Evolutionary conservation across 2,113 vertebrate genomes (phyloP).

Genomic region (Thunnus thynnus): DNA sequence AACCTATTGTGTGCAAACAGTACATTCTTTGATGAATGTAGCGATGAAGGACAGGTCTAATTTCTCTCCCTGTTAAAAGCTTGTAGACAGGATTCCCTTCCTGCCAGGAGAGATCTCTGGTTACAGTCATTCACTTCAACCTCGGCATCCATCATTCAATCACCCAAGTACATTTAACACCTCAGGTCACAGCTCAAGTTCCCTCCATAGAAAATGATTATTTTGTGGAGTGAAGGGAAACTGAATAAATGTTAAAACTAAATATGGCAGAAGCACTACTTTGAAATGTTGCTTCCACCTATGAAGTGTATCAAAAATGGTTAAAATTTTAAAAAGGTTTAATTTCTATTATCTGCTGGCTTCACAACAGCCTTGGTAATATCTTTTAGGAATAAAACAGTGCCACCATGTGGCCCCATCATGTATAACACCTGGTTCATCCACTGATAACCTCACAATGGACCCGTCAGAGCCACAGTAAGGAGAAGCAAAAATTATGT

Average conservation of each 20-base stretch:
- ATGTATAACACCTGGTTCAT: conserved; percentile 45
- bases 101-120: conserved; percentile 61
- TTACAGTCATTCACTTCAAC: conserved; percentile 75
- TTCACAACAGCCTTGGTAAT: conserved; percentile 36
- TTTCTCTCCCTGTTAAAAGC: conserved; percentile 68
- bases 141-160: conserved; percentile 72
- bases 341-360: conserved; percentile 43
- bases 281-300: conserved; percentile 50
- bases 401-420: conserved; percentile 68
- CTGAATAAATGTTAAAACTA: conserved; percentile 52
- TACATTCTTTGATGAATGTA: conserved; percentile 72
- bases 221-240: conserved; percentile 48
- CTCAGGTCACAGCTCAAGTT: conserved; percentile 71
- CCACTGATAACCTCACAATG: conserved; percentile 29
- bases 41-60: conserved; percentile 70
- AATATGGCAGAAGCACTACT: conserved; percentile 51
- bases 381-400: conserved; percentile 61
- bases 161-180: conserved; percentile 70
- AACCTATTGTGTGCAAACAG: conserved; percentile 71
- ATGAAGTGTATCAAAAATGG: conserved; percentile 49
- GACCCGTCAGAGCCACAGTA: conserved; percentile 28
- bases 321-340: conserved; percentile 37
- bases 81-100: conserved; percentile 72
- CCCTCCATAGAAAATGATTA: conserved; percentile 54
- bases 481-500: conserved; percentile 44